phyloP scores from a whole-genome alignment of 1,140 invertebrate species.

The Chionoecetes opilio region DNA sequence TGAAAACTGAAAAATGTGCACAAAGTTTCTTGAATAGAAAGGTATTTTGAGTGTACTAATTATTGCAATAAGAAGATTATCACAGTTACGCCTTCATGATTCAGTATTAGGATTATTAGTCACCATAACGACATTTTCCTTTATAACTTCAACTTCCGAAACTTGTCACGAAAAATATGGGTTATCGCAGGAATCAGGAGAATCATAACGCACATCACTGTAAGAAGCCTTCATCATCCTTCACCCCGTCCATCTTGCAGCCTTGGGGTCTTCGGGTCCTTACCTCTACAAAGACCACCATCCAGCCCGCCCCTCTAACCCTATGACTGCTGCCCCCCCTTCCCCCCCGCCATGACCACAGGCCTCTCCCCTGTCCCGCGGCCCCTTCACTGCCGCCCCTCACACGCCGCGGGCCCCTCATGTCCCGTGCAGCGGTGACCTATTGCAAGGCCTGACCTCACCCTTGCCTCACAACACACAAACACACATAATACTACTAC shows the following conservation, averaged over 20 bases:
- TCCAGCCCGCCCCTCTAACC: not conserved
- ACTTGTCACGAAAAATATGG: not conserved
- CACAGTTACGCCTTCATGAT: not conserved
- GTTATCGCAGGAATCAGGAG: not conserved
- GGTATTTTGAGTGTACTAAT: no score
- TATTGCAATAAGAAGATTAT: no score
- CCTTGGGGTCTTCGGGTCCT: not conserved
- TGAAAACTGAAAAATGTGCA: no score
- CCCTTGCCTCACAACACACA: not conserved
- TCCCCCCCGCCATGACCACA: not conserved
- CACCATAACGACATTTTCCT: no score
- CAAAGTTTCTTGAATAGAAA: no score
- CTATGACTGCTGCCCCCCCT: not conserved
- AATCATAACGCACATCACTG: not conserved
- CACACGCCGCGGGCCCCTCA: not conserved
- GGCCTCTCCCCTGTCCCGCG: not conserved
- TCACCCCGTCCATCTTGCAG: not conserved
- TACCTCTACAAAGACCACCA: not conserved
- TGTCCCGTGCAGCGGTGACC: conserved; percentile 22
- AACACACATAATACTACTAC: not conserved
- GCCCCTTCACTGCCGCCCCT: not conserved
- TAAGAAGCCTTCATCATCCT: not conserved
- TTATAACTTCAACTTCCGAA: no score
- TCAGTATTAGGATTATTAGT: not conserved
- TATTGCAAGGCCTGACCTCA: not conserved